phyloP scores from a whole-genome alignment of 2,888 invertebrate species.

The Agonum fuliginosum region DNA sequence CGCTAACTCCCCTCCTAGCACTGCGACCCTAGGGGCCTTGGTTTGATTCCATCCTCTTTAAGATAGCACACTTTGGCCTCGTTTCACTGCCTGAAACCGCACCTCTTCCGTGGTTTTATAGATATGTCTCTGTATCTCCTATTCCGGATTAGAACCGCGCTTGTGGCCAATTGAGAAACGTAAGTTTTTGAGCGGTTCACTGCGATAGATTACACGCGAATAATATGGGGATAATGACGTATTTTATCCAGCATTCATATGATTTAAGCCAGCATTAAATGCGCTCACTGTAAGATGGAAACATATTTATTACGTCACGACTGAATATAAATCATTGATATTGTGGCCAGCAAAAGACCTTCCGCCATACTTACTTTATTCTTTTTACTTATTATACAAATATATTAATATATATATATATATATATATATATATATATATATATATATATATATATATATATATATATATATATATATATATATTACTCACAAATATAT shows the following conservation, averaged over 20 bases:
- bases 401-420: no score
- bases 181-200: conserved; percentile 34
- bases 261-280: no score
- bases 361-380: no score
- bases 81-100: conserved; percentile 30
- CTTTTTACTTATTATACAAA: no score
- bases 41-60: conserved; percentile 48
- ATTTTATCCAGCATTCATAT: conserved; percentile 1
- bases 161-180: not conserved
- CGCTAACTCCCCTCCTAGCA: conserved; percentile 2
- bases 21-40: not conserved
- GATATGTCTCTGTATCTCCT: conserved; percentile 55
- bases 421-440: no score
- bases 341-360: no score
- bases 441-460: no score
- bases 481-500: no score
- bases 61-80: conserved; percentile 26
- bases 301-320: no score
- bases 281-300: no score
- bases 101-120: conserved; percentile 39
- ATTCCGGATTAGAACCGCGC: conserved; percentile 44
- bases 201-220: conserved; percentile 15
- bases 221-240: conserved; percentile 28
- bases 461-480: no score
- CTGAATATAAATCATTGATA: no score